Percentiles rank a stretch among this genome's conserved stretches.
These are phyloP conservation scores for Coranthus polyacanthus DNA, from an alignment of 2,797 vertebrate genomes.

Conservation along the genomic window DNA sequence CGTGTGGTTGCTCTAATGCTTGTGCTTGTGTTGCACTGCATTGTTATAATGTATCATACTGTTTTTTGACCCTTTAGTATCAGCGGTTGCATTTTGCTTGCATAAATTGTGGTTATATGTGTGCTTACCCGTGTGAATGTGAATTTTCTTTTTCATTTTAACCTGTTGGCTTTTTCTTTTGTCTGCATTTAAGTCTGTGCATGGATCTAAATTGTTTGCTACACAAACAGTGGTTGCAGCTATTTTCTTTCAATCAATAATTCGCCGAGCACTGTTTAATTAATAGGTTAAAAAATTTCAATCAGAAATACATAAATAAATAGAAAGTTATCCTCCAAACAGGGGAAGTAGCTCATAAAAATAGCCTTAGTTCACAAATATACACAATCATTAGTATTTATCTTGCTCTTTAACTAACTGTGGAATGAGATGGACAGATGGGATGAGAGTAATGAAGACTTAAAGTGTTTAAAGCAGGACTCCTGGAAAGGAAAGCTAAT, in stretches of 20 bases:
- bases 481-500: not conserved
- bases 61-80: conserved; percentile 42
- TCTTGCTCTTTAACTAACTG: conserved; percentile 10
- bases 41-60: conserved; percentile 2
- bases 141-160: not conserved
- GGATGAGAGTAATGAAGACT: not conserved
- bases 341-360: not conserved
- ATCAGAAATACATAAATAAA: too few species aligned
- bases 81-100: conserved; percentile 20
- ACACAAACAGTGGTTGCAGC: too few species aligned
- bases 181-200: too few species aligned
- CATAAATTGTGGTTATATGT: conserved; percentile 11
- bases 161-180: not conserved
- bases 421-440: not conserved
- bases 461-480: conserved; percentile 11
- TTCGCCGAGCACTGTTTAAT: too few species aligned
- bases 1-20: conserved; percentile 22
- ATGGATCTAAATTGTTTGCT: too few species aligned
- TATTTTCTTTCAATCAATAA: not conserved
- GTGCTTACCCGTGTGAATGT: not conserved
- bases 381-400: conserved; percentile 6
- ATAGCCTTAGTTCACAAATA: conserved; percentile 10
- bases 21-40: conserved; percentile 17
- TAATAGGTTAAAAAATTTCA: too few species aligned
- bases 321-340: not conserved